Evolutionary conservation across 2,888 invertebrate genomes (phyloP).

Genomic region (Taenaris catops): DNA sequence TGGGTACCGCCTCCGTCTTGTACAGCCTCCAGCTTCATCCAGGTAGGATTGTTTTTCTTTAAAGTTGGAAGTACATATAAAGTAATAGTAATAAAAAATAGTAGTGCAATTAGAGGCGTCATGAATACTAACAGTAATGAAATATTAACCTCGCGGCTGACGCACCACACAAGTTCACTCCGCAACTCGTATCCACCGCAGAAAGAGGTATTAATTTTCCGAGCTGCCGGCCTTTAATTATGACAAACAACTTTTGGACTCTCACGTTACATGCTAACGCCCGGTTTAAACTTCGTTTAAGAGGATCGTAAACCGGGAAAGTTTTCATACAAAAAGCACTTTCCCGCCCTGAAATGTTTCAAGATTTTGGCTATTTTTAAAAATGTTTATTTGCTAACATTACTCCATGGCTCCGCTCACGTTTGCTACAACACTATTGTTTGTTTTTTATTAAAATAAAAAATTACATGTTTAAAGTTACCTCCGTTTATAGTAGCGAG

Average conservation of each 20-base stretch:
- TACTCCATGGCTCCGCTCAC: neutral
- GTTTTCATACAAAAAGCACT: constrained; percentile 7
- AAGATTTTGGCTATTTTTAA: too few relatives aligned
- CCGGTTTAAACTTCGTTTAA: constrained; percentile 43
- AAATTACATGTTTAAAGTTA: too few relatives aligned
- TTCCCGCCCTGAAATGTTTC: too few relatives aligned
- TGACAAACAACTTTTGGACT: constrained; percentile 55
- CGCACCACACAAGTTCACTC: constrained; percentile 23
- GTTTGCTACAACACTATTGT: neutral
- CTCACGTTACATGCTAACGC: constrained; percentile 56
- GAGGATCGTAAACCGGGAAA: constrained; percentile 13
- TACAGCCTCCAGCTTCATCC: too few relatives aligned
- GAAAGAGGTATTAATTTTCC: constrained; percentile 62
- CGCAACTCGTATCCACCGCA: constrained; percentile 30
- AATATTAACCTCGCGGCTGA: constrained; percentile 22
- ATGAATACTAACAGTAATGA: constrained; percentile 5
- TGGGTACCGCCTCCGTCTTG: too few relatives aligned
- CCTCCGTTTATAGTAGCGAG: too few relatives aligned
- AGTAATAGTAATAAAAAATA: too few relatives aligned
- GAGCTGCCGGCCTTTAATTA: constrained; percentile 53
- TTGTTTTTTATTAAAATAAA: too few relatives aligned
- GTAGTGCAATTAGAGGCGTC: constrained; percentile 15
- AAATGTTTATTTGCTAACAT: too few relatives aligned
- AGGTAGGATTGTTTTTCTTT: too few relatives aligned
- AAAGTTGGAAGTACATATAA: too few relatives aligned